Percentiles rank a stretch among this genome's conserved stretches.
Conservation (phyloP, 1,140 invertebrate species). For the Panulirus ornatus region DNA sequence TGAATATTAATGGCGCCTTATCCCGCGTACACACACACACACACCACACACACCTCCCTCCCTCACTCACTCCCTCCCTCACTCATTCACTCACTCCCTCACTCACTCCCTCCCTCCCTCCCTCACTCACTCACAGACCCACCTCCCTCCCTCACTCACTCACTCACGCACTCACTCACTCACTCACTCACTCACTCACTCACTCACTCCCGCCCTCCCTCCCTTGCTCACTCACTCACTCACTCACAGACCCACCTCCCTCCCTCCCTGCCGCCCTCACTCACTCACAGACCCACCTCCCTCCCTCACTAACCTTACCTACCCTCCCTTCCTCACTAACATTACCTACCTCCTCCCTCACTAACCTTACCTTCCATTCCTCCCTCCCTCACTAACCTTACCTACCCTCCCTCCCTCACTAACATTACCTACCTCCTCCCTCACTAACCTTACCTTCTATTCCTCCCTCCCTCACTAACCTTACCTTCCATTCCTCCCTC, state of each 20-base stretch:
- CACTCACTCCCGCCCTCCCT: not conserved
- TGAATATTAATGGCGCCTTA: conserved; percentile 17
- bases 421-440: not conserved
- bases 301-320: not conserved
- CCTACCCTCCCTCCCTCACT: not conserved
- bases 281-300: not conserved
- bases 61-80: no score
- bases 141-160: no score
- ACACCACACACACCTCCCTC: no score
- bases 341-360: not conserved
- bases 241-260: no score
- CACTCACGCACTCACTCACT: no score
- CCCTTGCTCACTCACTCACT: no score
- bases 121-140: no score
- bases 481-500: not conserved
- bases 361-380: not conserved
- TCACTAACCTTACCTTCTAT: not conserved
- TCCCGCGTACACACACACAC: no score
- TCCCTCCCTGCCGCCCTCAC: not conserved
- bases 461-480: not conserved
- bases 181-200: no score
- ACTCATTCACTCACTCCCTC: no score
- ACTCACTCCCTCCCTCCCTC: no score
- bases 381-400: not conserved
- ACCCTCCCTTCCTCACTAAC: not conserved